Evolutionary conservation across 2,888 invertebrate species (phyloP).

Genomic region (Therioaphis trifolii): DNA sequence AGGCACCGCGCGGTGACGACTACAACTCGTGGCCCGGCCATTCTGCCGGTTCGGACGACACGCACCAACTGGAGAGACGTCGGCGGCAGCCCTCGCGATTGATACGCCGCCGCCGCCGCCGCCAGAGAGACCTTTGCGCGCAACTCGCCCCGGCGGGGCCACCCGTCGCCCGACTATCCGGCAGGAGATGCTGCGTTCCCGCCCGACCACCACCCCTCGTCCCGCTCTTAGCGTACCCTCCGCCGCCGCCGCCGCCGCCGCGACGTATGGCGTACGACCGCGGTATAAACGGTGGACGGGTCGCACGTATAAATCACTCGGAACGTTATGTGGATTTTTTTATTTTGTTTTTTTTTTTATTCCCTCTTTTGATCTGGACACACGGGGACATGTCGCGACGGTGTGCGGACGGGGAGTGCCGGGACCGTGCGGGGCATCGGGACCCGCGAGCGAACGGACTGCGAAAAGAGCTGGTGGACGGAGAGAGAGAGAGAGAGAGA

Average conservation of each 20-base stretch:
- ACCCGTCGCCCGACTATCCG: constrained; percentile 21
- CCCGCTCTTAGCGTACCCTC: neutral
- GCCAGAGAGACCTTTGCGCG: neutral
- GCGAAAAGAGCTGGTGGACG: too few species aligned
- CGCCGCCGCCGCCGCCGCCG: neutral
- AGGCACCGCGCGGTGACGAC: neutral
- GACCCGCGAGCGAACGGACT: too few species aligned
- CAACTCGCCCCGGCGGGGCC: constrained; percentile 2
- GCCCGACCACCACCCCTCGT: neutral
- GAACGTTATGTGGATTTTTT: too few species aligned
- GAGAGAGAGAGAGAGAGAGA: too few species aligned
- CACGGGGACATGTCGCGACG: too few species aligned
- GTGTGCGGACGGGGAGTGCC: too few species aligned
- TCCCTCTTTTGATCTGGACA: too few species aligned
- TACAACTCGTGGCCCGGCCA: constrained; percentile 49
- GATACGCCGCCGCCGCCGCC: constrained; percentile 15
- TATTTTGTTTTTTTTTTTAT: too few species aligned
- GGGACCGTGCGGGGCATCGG: too few species aligned
- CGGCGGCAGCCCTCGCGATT: constrained; percentile 34
- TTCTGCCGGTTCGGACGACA: constrained; percentile 60
- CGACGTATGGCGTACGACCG: neutral
- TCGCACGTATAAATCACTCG: neutral
- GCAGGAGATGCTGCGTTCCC: too few species aligned
- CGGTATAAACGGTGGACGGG: constrained; percentile 11
- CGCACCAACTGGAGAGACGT: constrained; percentile 54